These are phyloP conservation scores for Accipiter minullus DNA, from an alignment of 2,797 vertebrate species.

Conservation along the genomic window DNA sequence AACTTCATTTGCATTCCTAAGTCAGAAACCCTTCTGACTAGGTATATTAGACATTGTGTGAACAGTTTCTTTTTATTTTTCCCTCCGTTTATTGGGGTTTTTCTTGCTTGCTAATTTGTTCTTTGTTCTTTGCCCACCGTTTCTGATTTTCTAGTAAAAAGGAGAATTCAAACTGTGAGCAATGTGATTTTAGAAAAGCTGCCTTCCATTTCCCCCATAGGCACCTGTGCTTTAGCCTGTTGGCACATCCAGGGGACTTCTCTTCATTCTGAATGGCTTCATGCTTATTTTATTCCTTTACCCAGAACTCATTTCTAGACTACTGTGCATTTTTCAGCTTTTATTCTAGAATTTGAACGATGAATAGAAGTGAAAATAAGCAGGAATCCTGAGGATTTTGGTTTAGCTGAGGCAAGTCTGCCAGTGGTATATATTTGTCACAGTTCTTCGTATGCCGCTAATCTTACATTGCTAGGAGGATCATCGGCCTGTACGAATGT, in stretches of 20 bases:
- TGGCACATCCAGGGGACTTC: not conserved
- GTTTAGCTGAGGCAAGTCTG: not conserved
- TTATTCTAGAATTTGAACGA: not conserved
- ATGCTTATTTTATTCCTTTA: not conserved
- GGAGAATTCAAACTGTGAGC: not conserved
- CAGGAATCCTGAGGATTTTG: not conserved
- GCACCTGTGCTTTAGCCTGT: not conserved
- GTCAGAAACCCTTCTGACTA: not conserved
- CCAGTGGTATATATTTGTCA: not conserved
- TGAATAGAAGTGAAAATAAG: not conserved
- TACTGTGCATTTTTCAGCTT: not conserved
- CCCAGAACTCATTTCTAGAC: not conserved
- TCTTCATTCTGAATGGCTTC: not conserved
- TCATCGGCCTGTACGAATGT: not conserved
- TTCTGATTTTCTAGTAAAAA: not conserved
- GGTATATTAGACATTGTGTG: not conserved
- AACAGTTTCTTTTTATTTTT: not conserved
- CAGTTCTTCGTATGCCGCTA: not conserved
- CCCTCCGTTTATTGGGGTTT: accelerated
- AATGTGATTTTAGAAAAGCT: not conserved
- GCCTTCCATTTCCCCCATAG: not conserved
- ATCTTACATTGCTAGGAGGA: not conserved
- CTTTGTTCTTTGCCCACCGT: not conserved
- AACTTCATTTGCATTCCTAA: not conserved
- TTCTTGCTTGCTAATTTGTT: not conserved